phyloP scores from a whole-genome alignment of 2,888 invertebrate species.

The Nudaria mundana region DNA sequence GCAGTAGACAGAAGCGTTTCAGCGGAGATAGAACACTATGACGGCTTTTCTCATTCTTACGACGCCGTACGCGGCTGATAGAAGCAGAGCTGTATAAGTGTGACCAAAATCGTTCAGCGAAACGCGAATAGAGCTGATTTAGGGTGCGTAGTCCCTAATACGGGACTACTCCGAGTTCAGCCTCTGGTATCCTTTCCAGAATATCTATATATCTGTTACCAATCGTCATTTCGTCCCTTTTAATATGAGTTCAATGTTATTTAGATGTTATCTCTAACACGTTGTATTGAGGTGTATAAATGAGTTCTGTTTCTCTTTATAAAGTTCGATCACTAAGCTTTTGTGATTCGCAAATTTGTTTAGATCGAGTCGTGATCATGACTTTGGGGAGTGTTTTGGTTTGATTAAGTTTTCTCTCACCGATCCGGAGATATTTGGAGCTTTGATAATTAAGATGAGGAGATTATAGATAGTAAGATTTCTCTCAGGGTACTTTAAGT shows the following conservation, averaged over 20 bases:
- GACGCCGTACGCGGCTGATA: too few species aligned
- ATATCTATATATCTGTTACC: constrained; percentile 20
- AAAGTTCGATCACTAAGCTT: constrained; percentile 44
- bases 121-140: too few species aligned
- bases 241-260: constrained; percentile 67
- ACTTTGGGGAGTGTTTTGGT: constrained; percentile 20
- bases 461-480: background rate
- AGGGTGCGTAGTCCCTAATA: too few species aligned
- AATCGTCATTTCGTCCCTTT: constrained; percentile 64
- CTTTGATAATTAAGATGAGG: constrained; percentile 4
- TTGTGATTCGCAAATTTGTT: constrained; percentile 40
- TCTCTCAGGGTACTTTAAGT: background rate
- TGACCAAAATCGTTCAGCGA: too few species aligned
- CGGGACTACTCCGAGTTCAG: too few species aligned
- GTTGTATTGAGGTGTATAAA: constrained; percentile 75
- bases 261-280: constrained; percentile 59
- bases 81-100: too few species aligned
- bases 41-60: too few species aligned
- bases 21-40: too few species aligned
- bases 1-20: too few species aligned
- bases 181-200: constrained; percentile 21
- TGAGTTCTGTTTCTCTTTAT: constrained; percentile 52
- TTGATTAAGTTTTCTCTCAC: constrained; percentile 29
- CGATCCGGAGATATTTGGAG: constrained; percentile 1
- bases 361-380: constrained; percentile 22